Evolutionary conservation across 1,140 invertebrate genomes (phyloP).

Genomic region (Brachionus rotundiformis): DNA sequence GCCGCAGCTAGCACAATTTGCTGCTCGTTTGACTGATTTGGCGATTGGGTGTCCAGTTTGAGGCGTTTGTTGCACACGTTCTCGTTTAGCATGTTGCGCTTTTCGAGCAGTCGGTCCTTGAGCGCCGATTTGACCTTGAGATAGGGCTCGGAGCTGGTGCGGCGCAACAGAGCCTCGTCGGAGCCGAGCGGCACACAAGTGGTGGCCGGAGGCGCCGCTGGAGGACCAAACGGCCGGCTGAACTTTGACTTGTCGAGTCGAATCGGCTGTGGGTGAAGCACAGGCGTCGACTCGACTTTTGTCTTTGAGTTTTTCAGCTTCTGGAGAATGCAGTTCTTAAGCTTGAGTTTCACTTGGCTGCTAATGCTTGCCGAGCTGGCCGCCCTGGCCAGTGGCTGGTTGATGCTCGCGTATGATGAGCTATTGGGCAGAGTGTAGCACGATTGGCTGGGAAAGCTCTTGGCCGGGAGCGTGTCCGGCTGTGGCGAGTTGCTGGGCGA

Average conservation of each 20-base stretch:
- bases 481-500: background rate
- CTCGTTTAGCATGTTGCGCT: slow-evolving; percentile 15
- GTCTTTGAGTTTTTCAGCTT: background rate
- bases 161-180: background rate
- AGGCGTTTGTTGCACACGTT: background rate
- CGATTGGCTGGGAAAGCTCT: slow-evolving; percentile 9
- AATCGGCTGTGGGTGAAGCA: slow-evolving; percentile 1
- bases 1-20: background rate
- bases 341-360: slow-evolving; percentile 25
- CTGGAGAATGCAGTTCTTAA: slow-evolving; percentile 48
- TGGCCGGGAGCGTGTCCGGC: background rate
- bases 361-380: background rate
- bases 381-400: background rate
- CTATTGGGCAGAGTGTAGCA: slow-evolving; percentile 25
- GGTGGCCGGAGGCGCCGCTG: background rate
- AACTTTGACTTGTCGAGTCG: background rate
- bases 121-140: slow-evolving; percentile 23
- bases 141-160: slow-evolving; percentile 39
- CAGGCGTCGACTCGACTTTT: background rate
- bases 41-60: background rate
- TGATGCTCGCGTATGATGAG: background rate
- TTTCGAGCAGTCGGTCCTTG: slow-evolving; percentile 34
- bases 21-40: background rate
- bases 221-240: too few relatives aligned
- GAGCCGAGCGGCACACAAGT: background rate